A percentile compares a stretch with the other conserved stretches of the same genome.
Conservation (phyloP, 2,113 vertebrate genomes). For the Rhea americana region DNA sequence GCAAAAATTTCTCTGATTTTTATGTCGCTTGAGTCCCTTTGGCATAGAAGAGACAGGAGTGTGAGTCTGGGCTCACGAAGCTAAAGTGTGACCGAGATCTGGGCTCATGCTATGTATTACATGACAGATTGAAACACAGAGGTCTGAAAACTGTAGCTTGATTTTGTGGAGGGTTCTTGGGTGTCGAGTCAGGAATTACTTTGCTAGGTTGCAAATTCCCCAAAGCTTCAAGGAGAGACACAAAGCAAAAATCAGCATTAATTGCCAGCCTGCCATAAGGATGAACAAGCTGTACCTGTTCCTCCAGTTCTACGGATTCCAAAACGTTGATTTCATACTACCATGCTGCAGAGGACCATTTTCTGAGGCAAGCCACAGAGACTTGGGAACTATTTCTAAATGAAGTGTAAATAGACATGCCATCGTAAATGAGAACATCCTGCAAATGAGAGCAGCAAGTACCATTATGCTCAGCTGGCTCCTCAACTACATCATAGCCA, state of each 20-base stretch:
- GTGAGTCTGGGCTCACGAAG: not conserved
- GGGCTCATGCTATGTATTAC: not conserved
- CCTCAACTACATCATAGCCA: not conserved
- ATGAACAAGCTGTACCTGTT: not conserved
- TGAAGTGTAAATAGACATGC: not conserved
- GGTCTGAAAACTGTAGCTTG: not conserved
- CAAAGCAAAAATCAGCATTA: not conserved
- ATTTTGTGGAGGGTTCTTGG: not conserved
- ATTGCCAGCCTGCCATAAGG: not conserved
- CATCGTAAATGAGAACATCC: not conserved
- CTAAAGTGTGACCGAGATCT: slow-evolving; percentile 10
- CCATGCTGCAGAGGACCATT: not conserved
- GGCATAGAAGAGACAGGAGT: not conserved
- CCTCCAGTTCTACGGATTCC: not conserved
- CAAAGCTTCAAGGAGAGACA: not conserved
- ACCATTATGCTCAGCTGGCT: not conserved
- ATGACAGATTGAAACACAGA: not conserved
- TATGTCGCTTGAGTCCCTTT: not conserved
- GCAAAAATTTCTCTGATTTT: not conserved
- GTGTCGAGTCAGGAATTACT: not conserved
- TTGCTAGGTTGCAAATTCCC: not conserved
- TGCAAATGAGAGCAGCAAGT: not conserved
- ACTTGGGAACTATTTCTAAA: not conserved
- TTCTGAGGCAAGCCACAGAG: not conserved
- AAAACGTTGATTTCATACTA: not conserved